Conservation (phyloP, 2,888 invertebrate species). For the Tetropium fuscum region DNA sequence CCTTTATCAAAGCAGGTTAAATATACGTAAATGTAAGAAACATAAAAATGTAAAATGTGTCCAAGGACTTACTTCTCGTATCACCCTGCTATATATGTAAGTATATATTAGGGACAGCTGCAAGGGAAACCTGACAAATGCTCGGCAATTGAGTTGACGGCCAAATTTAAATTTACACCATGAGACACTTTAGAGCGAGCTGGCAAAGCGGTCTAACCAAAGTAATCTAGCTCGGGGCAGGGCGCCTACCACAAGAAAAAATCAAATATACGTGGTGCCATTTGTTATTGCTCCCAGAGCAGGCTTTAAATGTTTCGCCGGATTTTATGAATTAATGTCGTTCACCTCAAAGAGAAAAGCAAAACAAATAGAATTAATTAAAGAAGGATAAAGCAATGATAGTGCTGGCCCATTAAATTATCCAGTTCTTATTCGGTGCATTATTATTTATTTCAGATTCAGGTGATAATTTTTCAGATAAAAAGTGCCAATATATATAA, state of each 20-base stretch:
- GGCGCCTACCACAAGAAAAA: conserved; percentile 10
- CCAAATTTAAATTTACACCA: conserved; percentile 29
- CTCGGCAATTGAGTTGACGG: conserved; percentile 30
- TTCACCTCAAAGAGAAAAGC: not conserved
- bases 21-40: too few relatives aligned
- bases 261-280: conserved; percentile 18
- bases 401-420: too few relatives aligned
- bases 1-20: too few relatives aligned
- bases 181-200: conserved; percentile 19
- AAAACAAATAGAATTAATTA: conserved; percentile 10
- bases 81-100: conserved; percentile 5
- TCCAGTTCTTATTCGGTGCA: too few relatives aligned
- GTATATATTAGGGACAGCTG: conserved; percentile 10
- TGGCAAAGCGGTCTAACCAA: conserved; percentile 22
- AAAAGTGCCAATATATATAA: too few relatives aligned
- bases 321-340: conserved; percentile 10
- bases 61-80: too few relatives aligned
- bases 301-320: conserved; percentile 10
- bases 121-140: conserved; percentile 32
- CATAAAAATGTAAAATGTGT: too few relatives aligned
- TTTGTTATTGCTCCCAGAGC: conserved; percentile 12
- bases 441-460: too few relatives aligned
- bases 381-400: not conserved
- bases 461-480: too few relatives aligned
- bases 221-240: conserved; percentile 10